Conservation (phyloP, 2,113 vertebrate species). For the Callospermophilus lateralis region DNA sequence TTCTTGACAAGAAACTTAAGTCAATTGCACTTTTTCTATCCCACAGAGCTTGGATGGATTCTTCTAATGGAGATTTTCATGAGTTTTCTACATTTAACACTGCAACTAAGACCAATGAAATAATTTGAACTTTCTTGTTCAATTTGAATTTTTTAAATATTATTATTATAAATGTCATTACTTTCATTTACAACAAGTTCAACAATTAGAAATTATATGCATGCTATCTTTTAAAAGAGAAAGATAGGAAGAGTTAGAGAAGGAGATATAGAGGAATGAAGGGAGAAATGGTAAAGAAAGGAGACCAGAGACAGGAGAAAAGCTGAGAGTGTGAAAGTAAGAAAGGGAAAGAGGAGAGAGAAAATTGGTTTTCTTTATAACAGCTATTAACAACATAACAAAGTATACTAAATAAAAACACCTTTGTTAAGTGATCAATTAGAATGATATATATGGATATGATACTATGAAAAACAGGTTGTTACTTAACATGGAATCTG, state of each 20-base stretch:
- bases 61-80: background rate
- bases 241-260: background rate
- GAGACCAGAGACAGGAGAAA: too few relatives aligned
- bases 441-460: background rate
- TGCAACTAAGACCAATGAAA: background rate
- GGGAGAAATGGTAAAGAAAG: too few relatives aligned
- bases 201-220: background rate
- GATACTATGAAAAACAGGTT: background rate
- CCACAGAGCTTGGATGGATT: background rate
- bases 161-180: background rate
- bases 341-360: accelerated
- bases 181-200: background rate
- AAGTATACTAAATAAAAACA: background rate
- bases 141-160: background rate
- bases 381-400: background rate
- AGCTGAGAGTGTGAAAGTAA: background rate
- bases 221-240: background rate
- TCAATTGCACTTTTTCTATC: background rate
- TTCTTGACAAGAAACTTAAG: background rate
- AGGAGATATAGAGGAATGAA: too few relatives aligned
- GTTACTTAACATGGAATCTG: background rate
- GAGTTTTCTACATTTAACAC: background rate
- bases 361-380: background rate
- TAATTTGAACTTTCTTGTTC: background rate
- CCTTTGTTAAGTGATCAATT: background rate